These are phyloP conservation scores for Sinonovacula constricta DNA, from an alignment of 1,140 invertebrate species.

Conservation along the genomic window DNA sequence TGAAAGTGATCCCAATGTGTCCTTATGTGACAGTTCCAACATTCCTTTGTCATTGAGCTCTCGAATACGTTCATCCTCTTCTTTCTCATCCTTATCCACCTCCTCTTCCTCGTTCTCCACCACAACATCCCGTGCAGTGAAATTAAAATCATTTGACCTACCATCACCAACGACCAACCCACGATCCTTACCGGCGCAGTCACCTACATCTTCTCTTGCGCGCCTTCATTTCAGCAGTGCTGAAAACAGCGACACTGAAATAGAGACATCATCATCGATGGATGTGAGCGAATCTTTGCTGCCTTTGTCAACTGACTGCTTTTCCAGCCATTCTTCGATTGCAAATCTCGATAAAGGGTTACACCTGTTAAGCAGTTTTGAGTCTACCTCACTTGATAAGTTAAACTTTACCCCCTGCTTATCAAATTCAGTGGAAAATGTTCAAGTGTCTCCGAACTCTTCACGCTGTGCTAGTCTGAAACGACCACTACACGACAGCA, in stretches of 20 bases:
- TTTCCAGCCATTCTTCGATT: constrained; percentile 11
- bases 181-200: constrained; percentile 59
- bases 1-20: neutral
- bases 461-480: constrained; percentile 43
- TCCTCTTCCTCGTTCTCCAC: constrained; percentile 16
- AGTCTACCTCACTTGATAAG: constrained; percentile 76
- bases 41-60: constrained; percentile 17
- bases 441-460: constrained; percentile 31
- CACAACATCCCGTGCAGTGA: constrained; percentile 35
- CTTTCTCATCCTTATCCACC: too few relatives aligned
- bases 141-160: constrained; percentile 37
- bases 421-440: constrained; percentile 54
- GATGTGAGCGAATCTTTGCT: neutral
- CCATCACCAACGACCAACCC: constrained; percentile 22
- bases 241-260: constrained; percentile 48
- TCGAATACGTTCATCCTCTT: too few relatives aligned
- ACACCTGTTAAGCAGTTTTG: constrained; percentile 55
- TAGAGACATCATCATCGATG: constrained; percentile 21
- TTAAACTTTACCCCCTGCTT: constrained; percentile 76
- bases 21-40: constrained; percentile 1
- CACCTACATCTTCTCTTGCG: constrained; percentile 78
- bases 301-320: neutral
- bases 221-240: constrained; percentile 76
- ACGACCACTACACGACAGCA: constrained; percentile 34
- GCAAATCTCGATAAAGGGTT: constrained; percentile 39